These are phyloP conservation scores for Castor canadensis DNA, from an alignment of 2,113 vertebrate species.

Conservation along the genomic window DNA sequence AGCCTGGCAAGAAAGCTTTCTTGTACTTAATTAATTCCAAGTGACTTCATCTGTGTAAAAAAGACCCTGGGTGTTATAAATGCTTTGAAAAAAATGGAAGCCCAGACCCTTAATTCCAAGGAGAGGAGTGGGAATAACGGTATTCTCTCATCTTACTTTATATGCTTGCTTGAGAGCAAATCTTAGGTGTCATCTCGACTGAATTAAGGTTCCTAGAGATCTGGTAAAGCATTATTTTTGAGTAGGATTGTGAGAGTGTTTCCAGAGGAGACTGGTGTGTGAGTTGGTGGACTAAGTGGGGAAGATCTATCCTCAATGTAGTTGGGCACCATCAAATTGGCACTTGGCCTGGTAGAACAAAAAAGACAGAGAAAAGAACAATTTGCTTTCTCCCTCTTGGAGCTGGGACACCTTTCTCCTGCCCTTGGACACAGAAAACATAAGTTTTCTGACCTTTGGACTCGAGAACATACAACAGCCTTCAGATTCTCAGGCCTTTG, in stretches of 20 bases:
- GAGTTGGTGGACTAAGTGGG: not conserved
- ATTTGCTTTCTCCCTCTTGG: not conserved
- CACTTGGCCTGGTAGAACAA: not conserved
- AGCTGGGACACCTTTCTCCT: not conserved
- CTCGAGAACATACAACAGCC: not conserved
- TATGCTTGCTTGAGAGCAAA: not conserved
- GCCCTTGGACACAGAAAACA: not conserved
- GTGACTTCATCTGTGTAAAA: not conserved
- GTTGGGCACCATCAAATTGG: not conserved
- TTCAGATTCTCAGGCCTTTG: not conserved
- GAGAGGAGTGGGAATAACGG: not conserved
- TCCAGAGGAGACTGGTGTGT: not conserved
- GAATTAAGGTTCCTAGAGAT: not conserved
- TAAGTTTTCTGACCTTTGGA: not conserved
- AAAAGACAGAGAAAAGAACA: not conserved
- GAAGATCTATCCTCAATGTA: not conserved
- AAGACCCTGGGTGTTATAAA: not conserved
- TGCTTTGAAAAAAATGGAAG: not conserved
- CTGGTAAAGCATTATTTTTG: not conserved
- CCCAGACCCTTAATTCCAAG: not conserved
- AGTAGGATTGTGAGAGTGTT: not conserved
- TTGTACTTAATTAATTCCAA: not conserved
- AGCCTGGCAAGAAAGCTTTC: not conserved
- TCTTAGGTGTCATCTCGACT: not conserved
- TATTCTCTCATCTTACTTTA: not conserved